Evolutionary conservation across 2,888 invertebrate genomes (phyloP), one percentile per base, ranked within the genome.

Genomic region (Cotesia congregata): DNA sequence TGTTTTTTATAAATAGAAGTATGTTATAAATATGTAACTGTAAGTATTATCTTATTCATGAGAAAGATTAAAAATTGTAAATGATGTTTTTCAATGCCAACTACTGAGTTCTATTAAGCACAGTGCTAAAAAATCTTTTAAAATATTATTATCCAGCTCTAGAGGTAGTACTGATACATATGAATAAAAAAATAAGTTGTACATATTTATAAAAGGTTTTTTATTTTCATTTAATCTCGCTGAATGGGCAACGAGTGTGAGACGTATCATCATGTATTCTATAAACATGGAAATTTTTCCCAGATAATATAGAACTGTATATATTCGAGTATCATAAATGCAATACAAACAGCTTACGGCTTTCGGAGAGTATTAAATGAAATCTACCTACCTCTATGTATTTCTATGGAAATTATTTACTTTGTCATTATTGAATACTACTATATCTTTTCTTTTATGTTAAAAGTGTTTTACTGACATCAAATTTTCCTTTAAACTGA

Each of bases 161-260:
- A 59, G 41, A 39, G n/a, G 17, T 39, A 72, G 39, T 72, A 64
- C 15, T 9, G 12, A 62, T 17, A 62, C 30, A 59, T 20, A 71
- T 17, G 15, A 62, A 62, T 15, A 20, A 7, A 20, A 64, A 64
- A 64, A 64, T 4, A 12, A 72, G 38, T 39, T 72, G 38, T 40
- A 38, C 40, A 41, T 67, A 38, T 12, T 61, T 74, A 20, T 38
- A 62, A 68, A 61, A 74, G 4, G 68, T 62, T 62, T 74, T 9
- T n/a, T 20, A 9, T 74, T 64, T 69, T 7, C 12, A 4, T 50
- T 50, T 50, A 50, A 50, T 50, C 50, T 50, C 50, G 50, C 50
- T 7, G 50, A 50, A 50, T 50, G 3, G 50, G 2, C 12, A 50
- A 50, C 12, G 50, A 50, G 50, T 12, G 50, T 50, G 50, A 50